A percentile compares a stretch with the other conserved stretches of the same genome.
Evolutionary conservation across 2,113 vertebrate species (phyloP).

Genomic region (Apodemus speciosus): DNA sequence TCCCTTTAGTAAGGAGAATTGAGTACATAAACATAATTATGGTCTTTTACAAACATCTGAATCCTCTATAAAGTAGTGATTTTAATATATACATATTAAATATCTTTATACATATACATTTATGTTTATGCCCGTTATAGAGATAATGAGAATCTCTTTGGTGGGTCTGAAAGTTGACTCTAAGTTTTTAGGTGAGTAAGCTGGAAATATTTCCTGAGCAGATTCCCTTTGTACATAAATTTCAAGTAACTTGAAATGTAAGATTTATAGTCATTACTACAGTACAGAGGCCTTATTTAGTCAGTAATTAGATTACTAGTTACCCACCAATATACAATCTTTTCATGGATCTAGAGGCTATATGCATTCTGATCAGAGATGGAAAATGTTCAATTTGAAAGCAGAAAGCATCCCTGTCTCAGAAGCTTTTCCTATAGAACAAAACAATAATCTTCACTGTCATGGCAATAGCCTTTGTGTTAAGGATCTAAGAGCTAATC

Average conservation of each 20-base stretch:
- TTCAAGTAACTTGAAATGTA: background rate
- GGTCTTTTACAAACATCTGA: background rate
- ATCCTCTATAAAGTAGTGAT: background rate
- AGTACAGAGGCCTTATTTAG: background rate
- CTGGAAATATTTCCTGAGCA: background rate
- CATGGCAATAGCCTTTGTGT: background rate
- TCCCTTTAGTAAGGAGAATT: background rate
- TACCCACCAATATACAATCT: background rate
- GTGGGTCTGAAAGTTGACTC: background rate
- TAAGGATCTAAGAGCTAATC: background rate
- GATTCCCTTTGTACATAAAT: background rate
- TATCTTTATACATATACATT: background rate
- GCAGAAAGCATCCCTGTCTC: background rate
- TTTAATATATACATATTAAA: background rate
- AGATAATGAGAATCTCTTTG: background rate
- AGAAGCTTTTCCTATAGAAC: accelerated
- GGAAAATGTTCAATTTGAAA: background rate
- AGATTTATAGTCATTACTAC: background rate
- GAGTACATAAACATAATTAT: conserved; percentile 10
- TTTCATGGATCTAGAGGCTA: background rate
- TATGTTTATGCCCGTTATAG: no score
- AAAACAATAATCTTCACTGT: no score
- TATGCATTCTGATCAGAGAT: background rate
- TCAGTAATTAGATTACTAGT: background rate
- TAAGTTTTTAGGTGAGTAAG: background rate